phyloP scores from a whole-genome alignment of 2,888 invertebrate genomes.

The Choristoneura rosaceana region DNA sequence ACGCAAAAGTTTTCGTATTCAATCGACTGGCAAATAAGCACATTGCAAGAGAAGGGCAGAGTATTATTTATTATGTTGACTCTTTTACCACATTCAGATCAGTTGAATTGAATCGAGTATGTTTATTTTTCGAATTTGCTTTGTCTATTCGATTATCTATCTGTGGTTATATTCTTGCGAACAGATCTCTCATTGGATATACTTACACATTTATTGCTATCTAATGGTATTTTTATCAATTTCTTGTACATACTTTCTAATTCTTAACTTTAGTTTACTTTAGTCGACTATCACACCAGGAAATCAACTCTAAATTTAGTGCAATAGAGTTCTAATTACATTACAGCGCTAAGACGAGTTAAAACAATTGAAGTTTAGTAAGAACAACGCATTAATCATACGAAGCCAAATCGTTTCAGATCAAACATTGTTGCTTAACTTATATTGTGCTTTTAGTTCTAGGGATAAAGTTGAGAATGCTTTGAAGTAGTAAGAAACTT shows the following conservation, averaged over 20 bases:
- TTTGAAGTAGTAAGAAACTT: slow-evolving; percentile 48
- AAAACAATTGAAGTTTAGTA: slow-evolving; percentile 59
- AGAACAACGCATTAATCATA: slow-evolving; percentile 79
- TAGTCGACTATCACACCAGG: slow-evolving; percentile 1
- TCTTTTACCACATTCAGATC: too few species aligned
- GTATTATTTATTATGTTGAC: too few species aligned
- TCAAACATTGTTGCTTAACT: slow-evolving; percentile 47
- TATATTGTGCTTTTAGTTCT: slow-evolving; percentile 51
- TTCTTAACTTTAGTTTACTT: slow-evolving; percentile 53
- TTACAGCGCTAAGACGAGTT: slow-evolving; percentile 43
- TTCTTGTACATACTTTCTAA: slow-evolving; percentile 71
- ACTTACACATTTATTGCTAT: slow-evolving; percentile 63
- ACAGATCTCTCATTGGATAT: not conserved
- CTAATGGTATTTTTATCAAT: slow-evolving; percentile 74
- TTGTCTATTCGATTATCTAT: not conserved
- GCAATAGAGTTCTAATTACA: slow-evolving; percentile 50
- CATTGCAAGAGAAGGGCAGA: too few species aligned
- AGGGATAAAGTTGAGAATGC: slow-evolving; percentile 51
- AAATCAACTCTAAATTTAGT: slow-evolving; percentile 43
- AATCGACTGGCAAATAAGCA: too few species aligned
- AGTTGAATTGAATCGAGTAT: too few species aligned
- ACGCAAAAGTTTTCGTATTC: too few species aligned
- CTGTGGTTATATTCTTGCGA: not conserved
- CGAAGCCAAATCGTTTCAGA: slow-evolving; percentile 79
- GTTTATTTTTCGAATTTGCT: not conserved